Evolutionary conservation across 1,140 invertebrate genomes (phyloP).

Genomic region (Ceratitis capitata): DNA sequence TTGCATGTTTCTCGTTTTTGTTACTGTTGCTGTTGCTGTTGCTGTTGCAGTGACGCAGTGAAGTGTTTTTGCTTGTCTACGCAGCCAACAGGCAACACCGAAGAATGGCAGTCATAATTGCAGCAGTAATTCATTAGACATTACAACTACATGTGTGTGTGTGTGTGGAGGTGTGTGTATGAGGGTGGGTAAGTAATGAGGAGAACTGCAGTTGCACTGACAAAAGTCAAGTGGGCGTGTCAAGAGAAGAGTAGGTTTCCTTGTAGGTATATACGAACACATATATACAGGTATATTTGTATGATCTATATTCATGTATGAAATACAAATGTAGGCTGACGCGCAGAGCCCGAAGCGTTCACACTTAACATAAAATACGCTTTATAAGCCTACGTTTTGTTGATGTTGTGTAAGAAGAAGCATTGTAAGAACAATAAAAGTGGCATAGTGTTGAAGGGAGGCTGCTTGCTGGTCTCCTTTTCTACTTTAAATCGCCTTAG

Average conservation of each 20-base stretch:
- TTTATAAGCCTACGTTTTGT: not conserved
- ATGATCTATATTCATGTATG: too few relatives aligned
- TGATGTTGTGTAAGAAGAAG: not conserved
- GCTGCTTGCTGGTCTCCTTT: too few relatives aligned
- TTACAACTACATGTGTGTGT: too few relatives aligned
- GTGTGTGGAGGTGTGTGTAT: too few relatives aligned
- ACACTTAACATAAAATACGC: not conserved
- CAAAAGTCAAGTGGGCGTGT: conserved; percentile 27
- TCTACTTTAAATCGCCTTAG: not conserved
- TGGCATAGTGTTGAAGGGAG: not conserved
- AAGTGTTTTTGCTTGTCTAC: not conserved
- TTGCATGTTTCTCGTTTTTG: not conserved
- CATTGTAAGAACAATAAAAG: not conserved
- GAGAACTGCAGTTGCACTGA: conserved; percentile 14
- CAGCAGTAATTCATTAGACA: not conserved
- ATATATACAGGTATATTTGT: too few relatives aligned
- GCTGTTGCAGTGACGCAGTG: not conserved
- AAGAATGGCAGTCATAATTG: not conserved
- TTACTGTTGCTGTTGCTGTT: not conserved
- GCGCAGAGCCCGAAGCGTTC: not conserved
- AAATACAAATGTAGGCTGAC: not conserved
- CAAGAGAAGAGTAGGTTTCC: not conserved
- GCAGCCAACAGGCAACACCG: not conserved
- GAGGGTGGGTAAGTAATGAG: too few relatives aligned
- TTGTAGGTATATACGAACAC: too few relatives aligned